These are phyloP conservation scores for Argyra leucocephala DNA, from an alignment of 2,888 invertebrate genomes.

Conservation along the genomic window DNA sequence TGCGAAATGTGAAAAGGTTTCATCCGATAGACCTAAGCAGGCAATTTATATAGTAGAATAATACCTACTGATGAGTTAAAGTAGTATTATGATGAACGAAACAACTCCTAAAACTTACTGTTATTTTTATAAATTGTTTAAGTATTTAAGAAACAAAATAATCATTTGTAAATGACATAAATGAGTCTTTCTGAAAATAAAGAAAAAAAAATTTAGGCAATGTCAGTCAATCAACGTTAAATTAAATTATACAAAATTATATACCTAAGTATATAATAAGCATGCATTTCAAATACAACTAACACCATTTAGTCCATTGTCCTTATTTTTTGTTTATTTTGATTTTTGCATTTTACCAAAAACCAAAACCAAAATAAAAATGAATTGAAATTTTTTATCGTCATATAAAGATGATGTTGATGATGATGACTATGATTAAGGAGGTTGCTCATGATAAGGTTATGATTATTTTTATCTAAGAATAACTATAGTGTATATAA, in stretches of 20 bases:
- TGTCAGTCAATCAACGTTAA: no score
- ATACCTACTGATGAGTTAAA: no score
- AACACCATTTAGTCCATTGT: neutral
- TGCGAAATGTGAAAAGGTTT: no score
- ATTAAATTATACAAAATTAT: neutral
- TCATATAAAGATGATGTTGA: neutral
- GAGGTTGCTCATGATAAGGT: neutral
- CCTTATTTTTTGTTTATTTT: neutral
- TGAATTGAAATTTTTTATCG: neutral
- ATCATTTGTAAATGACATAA: no score
- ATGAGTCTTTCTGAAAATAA: no score
- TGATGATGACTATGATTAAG: neutral
- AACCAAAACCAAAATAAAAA: neutral
- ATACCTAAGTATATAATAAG: neutral
- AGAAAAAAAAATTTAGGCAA: no score
- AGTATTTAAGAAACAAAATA: no score
- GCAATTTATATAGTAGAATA: no score
- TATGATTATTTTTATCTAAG: neutral
- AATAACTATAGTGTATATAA: neutral
- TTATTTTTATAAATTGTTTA: no score
- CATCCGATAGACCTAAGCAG: no score
- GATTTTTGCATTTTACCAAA: neutral
- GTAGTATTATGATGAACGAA: no score
- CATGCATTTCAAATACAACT: neutral
- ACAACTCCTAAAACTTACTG: no score